Evolutionary conservation across 2,113 vertebrate genomes (phyloP), one percentile per base, ranked within the genome.

Genomic region (Microtus ochrogaster): DNA sequence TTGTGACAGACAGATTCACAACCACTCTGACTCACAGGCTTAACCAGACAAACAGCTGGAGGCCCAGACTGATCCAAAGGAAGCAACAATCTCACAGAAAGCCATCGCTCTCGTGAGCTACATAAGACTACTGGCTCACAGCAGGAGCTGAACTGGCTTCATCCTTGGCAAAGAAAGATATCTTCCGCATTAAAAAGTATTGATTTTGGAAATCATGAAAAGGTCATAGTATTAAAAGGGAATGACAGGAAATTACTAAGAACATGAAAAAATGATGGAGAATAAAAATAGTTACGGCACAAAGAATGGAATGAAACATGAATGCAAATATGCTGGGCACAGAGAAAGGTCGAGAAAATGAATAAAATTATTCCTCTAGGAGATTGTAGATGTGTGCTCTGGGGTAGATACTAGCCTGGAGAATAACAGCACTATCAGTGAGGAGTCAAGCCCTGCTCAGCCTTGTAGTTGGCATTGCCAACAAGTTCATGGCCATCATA

Each of bases 141-240:
- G 58, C 10, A 55, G 85, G 66, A 77, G 63, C 47, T 73, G 44
- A 91, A 19, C 63, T 55, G 33, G 47, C 76, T 91, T 79, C 22
- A 22, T 19, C 63, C 39, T 90, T 83, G 47, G 58, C 58, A 79
- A 88, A 72, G 33, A 41, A 94, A 73, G 61, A 39, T 68, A 82
- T 52, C 52, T 52, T 52, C 55, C 86, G 12, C 28, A 41, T 52
- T 66, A 81, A 58, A 39, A 70, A 58, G 8, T 65, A 96, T 14
- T 93, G 77, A 87, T 84, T 82, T 96, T 79, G 39, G 82, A 92
- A 96, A 89, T 81, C 84, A 77, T 83, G 28, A 17, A 83, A 63
- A 92, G 55, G 65, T 63, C 92, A 93, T 41, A 55, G 41, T 52
- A 81, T 86, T 47, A 79, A 66, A 96, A 92, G 91, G 33, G 11